Conservation (phyloP, 2,888 invertebrate species). For the Tachystola acroxantha region DNA sequence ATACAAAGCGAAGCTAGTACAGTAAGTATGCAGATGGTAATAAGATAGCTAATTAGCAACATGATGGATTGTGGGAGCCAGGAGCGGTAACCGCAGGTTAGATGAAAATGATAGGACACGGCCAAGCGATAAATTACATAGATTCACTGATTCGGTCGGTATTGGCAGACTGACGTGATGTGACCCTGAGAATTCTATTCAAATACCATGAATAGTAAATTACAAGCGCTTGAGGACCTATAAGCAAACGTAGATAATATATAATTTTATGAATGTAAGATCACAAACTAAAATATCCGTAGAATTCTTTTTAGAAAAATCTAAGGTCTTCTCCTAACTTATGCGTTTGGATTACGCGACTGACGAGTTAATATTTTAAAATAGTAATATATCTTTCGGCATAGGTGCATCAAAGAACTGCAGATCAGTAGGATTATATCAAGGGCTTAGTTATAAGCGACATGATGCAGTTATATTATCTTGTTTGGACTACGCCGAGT, state of each 20-base stretch:
- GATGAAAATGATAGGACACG: slow-evolving; percentile 5
- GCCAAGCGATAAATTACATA: not conserved
- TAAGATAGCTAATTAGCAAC: slow-evolving; percentile 10
- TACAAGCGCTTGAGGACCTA: not conserved
- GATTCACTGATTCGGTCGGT: not conserved
- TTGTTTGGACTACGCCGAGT: too few relatives aligned
- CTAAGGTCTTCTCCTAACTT: too few relatives aligned
- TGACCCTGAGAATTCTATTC: slow-evolving; percentile 2
- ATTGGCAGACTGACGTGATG: slow-evolving; percentile 3
- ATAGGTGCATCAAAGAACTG: too few relatives aligned
- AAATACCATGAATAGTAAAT: not conserved
- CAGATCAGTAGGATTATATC: too few relatives aligned
- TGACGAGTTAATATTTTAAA: too few relatives aligned
- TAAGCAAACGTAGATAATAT: not conserved
- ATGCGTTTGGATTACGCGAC: too few relatives aligned
- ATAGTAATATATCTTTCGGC: too few relatives aligned
- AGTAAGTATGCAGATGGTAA: slow-evolving; percentile 8
- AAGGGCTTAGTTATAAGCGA: too few relatives aligned
- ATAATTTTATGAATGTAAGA: not conserved
- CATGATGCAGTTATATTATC: too few relatives aligned
- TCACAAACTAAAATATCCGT: too few relatives aligned
- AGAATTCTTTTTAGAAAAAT: too few relatives aligned
- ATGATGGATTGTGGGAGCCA: slow-evolving; percentile 8
- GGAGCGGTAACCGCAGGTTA: slow-evolving; percentile 3
- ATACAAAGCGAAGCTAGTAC: too few relatives aligned